A percentile compares a stretch with the other conserved stretches of the same genome.
phyloP scores from a whole-genome alignment of 1,140 invertebrate genomes.

The Agraylea sexmaculata region DNA sequence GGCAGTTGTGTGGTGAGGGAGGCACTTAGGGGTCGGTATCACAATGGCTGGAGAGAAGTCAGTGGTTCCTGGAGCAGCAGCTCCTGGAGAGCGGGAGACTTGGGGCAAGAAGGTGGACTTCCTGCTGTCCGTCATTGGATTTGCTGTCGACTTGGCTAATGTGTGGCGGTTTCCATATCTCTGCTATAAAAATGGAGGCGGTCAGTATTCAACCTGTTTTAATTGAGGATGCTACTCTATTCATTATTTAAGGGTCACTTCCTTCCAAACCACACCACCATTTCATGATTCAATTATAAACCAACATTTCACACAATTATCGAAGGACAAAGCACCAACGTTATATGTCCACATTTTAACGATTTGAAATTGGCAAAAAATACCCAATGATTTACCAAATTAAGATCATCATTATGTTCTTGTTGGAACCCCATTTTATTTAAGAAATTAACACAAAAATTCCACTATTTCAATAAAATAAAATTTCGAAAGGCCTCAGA shows the following conservation, averaged over 20 bases:
- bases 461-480: no score
- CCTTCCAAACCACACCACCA: not conserved
- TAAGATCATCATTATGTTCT: no score
- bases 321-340: not conserved
- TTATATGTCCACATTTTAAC: not conserved
- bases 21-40: no score
- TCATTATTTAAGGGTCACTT: not conserved
- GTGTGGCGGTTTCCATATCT: slow-evolving; percentile 89
- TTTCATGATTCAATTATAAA: not conserved
- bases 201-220: slow-evolving; percentile 41
- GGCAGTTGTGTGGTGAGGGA: slow-evolving; percentile 10
- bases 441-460: no score
- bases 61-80: slow-evolving; percentile 29
- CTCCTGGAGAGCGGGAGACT: slow-evolving; percentile 59
- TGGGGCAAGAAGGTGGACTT: slow-evolving; percentile 88
- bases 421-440: no score
- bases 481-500: no score
- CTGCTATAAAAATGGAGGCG: slow-evolving; percentile 81
- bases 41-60: slow-evolving; percentile 36
- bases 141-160: slow-evolving; percentile 83
- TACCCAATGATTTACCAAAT: not conserved
- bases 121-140: slow-evolving; percentile 77
- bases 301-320: not conserved
- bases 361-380: not conserved
- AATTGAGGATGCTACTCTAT: no score